phyloP scores from a whole-genome alignment of 92 coral and sea anemone genomes.

The Palythoa heliodiscus region DNA sequence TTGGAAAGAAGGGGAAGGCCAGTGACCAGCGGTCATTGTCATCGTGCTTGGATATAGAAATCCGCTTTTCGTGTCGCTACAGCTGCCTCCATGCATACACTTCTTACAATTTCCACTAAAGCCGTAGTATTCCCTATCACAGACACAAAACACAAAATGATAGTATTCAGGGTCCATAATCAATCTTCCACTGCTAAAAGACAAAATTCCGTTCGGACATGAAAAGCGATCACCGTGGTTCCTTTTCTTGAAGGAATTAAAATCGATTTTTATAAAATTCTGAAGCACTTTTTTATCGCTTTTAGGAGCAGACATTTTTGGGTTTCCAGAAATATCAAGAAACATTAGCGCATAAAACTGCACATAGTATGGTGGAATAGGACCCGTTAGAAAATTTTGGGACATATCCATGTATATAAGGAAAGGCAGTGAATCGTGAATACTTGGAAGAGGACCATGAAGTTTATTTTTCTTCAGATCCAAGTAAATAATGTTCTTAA shows the following conservation, averaged over 20 bases:
- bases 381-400: slow-evolving; percentile 45
- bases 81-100: slow-evolving; percentile 60
- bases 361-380: slow-evolving; percentile 47
- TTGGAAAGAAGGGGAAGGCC: slow-evolving; percentile 61
- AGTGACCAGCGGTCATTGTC: slow-evolving; percentile 49
- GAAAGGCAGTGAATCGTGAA: slow-evolving; percentile 15
- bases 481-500: slow-evolving; percentile 45
- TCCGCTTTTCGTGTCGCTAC: slow-evolving; percentile 22
- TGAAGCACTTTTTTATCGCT: slow-evolving; percentile 23
- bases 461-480: slow-evolving; percentile 55
- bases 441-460: slow-evolving; percentile 41
- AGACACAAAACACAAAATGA: slow-evolving; percentile 51
- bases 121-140: slow-evolving; percentile 66
- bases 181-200: slow-evolving; percentile 62
- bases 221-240: slow-evolving; percentile 27
- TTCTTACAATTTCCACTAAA: slow-evolving; percentile 53
- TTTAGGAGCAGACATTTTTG: slow-evolving; percentile 51
- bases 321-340: slow-evolving; percentile 71
- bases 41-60: slow-evolving; percentile 50
- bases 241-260: slow-evolving; percentile 23
- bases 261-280: slow-evolving; percentile 39
- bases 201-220: slow-evolving; percentile 54
- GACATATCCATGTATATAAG: slow-evolving; percentile 53
- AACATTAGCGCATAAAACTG: slow-evolving; percentile 44
- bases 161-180: slow-evolving; percentile 64